These are phyloP conservation scores for Chondrilla cf. caribensis DNA, from an alignment of 37 sponge, comb jelly and placozoan genomes.

Conservation along the genomic window DNA sequence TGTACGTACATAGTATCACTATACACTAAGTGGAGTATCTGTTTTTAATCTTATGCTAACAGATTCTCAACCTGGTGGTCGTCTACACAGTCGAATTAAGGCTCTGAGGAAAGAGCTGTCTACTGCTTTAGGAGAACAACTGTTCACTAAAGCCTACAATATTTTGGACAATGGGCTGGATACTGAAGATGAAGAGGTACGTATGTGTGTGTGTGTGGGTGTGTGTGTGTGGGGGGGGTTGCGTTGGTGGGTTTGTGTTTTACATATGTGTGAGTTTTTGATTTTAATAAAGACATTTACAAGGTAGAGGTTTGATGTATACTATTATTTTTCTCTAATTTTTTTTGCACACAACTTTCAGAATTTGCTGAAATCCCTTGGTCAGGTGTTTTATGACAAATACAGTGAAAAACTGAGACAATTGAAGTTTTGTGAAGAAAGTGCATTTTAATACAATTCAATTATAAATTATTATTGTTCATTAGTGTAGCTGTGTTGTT, in stretches of 20 bases:
- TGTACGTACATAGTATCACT: neutral
- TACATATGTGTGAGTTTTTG: neutral
- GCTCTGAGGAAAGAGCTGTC: constrained; percentile 4
- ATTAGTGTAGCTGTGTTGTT: neutral
- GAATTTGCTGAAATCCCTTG: neutral
- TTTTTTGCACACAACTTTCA: no score
- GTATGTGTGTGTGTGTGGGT: neutral
- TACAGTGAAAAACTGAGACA: constrained; percentile 12
- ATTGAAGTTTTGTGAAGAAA: constrained; percentile 16
- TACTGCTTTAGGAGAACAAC: constrained; percentile 9
- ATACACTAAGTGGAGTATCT: no score
- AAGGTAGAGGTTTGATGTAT: no score
- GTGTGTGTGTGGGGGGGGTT: neutral
- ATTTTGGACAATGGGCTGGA: neutral
- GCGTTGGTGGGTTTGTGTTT: neutral
- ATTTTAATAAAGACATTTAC: no score
- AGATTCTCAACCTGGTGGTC: neutral
- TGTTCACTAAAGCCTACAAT: constrained; percentile 10
- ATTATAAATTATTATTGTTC: neutral
- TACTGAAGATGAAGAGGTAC: neutral
- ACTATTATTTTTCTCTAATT: no score
- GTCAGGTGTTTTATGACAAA: neutral
- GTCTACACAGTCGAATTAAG: neutral
- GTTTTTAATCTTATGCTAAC: no score
- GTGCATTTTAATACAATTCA: no score